Evolutionary conservation across 2,113 vertebrate species (phyloP).

Genomic region (Anolis sagrei): DNA sequence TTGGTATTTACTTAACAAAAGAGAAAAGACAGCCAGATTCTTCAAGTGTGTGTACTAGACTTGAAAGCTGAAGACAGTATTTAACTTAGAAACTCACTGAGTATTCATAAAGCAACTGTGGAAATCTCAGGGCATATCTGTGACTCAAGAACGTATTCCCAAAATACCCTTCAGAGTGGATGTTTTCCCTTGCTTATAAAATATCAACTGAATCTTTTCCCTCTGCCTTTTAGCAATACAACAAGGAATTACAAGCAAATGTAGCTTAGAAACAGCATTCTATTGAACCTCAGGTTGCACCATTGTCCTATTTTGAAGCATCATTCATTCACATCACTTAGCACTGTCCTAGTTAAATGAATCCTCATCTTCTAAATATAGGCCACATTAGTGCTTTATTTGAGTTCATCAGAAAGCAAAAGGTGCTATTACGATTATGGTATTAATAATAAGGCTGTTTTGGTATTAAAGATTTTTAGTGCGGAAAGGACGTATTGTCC

Average conservation of each 20-base stretch:
- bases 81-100: constrained; percentile 17
- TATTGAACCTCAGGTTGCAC: constrained; percentile 29
- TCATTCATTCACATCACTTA: constrained; percentile 6
- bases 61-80: constrained; percentile 4
- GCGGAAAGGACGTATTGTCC: no score
- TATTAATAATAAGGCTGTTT: background rate
- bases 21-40: constrained; percentile 1
- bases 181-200: constrained; percentile 21
- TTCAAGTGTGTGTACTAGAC: background rate
- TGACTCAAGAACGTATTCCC: constrained; percentile 10
- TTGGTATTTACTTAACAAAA: background rate
- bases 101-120: constrained; percentile 22
- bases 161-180: constrained; percentile 23
- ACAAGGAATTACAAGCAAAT: constrained; percentile 35
- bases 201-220: constrained; percentile 23
- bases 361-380: background rate
- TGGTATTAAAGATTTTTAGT: no score
- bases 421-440: background rate
- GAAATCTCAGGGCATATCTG: background rate
- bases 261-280: background rate
- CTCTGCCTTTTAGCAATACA: constrained; percentile 39
- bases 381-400: background rate
- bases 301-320: constrained; percentile 2
- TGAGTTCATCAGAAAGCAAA: no score
- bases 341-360: background rate